Conservation (phyloP, 2,888 invertebrate species). For the Idaea biselata region DNA sequence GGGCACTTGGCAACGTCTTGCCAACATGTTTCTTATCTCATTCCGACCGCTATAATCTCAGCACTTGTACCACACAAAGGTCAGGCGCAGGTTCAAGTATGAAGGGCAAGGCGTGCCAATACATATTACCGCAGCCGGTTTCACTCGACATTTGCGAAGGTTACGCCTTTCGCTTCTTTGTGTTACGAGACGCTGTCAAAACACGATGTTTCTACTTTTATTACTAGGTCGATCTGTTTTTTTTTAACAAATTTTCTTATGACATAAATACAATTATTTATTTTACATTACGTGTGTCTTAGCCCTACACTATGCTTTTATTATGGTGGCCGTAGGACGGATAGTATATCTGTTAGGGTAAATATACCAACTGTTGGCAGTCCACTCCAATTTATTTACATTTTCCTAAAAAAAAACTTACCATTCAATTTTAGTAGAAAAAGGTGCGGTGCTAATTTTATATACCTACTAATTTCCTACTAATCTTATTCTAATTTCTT, state of each 20-base stretch:
- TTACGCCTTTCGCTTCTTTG: conserved; percentile 33
- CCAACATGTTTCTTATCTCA: not conserved
- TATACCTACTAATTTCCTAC: too few species aligned
- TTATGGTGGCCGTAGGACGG: too few species aligned
- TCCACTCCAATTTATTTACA: too few species aligned
- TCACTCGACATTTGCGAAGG: conserved; percentile 49
- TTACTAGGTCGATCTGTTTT: not conserved
- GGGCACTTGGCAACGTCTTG: not conserved
- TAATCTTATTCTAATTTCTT: too few species aligned
- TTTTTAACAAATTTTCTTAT: not conserved
- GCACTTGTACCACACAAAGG: conserved; percentile 28
- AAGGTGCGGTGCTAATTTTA: too few species aligned
- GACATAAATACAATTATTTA: too few species aligned
- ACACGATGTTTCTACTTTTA: not conserved
- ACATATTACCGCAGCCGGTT: conserved; percentile 27
- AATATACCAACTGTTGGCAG: too few species aligned
- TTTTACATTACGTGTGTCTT: too few species aligned
- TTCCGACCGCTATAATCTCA: conserved; percentile 8
- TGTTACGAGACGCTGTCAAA: not conserved
- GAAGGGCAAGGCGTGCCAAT: conserved; percentile 51
- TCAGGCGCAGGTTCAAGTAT: conserved; percentile 58
- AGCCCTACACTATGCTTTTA: too few species aligned
- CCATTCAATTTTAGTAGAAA: too few species aligned
- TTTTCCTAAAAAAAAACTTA: too few species aligned
- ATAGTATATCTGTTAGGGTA: too few species aligned